Percentiles rank a stretch among this genome's conserved stretches.
These are phyloP conservation scores for Ectropis crepuscularia DNA, from an alignment of 2,888 invertebrate species.

Conservation along the genomic window DNA sequence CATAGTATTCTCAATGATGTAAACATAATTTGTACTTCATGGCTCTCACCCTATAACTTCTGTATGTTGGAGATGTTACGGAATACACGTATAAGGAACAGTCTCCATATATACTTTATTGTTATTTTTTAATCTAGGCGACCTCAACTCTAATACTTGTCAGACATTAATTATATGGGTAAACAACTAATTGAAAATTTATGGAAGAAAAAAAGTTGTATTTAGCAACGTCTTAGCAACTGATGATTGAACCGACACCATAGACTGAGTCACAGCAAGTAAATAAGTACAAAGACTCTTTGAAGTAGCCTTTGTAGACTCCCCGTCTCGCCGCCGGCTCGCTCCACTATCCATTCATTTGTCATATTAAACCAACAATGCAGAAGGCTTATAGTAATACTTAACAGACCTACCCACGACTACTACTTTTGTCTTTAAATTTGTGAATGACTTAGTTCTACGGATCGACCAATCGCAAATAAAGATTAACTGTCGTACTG, in stretches of 20 bases:
- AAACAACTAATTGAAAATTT: too few relatives aligned
- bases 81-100: too few relatives aligned
- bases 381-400: conserved; percentile 59
- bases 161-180: too few relatives aligned
- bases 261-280: conserved; percentile 44
- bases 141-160: too few relatives aligned
- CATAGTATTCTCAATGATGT: not conserved
- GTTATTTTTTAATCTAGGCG: too few relatives aligned
- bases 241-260: conserved; percentile 42
- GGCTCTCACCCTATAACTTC: too few relatives aligned
- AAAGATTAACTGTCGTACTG: conserved; percentile 34
- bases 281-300: conserved; percentile 52
- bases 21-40: not conserved
- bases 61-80: too few relatives aligned
- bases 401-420: conserved; percentile 41
- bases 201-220: not conserved
- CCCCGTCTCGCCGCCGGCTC: conserved; percentile 48
- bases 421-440: conserved; percentile 35
- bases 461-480: conserved; percentile 30
- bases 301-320: conserved; percentile 61
- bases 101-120: too few relatives aligned
- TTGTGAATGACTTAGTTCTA: conserved; percentile 34
- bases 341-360: conserved; percentile 65
- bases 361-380: conserved; percentile 73
- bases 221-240: conserved; percentile 18